Evolutionary conservation across 2,888 invertebrate species (phyloP), one percentile per base, ranked within the genome.

Genomic region (Bibio marci): DNA sequence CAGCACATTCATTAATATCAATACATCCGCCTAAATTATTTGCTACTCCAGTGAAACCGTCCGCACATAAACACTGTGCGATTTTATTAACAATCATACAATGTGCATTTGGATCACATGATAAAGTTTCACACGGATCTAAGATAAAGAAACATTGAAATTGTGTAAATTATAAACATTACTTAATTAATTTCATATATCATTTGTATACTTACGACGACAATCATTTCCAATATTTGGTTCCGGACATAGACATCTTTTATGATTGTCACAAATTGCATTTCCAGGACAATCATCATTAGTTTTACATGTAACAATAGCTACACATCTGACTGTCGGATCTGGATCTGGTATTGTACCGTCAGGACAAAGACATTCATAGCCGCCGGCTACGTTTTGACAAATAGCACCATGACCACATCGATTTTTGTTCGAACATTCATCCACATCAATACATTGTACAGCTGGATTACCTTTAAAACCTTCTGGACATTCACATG

Each of bases 181-280:
- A 43, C 12, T 10, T 5, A 35, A 35, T 13, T 12, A 22, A 25
- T 12, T 28, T 39, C 30, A 40, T 27, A 32, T 14, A 41, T 37
- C 15, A 42, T 35, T n/a, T 10, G n/a, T 12, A 18, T 37, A 70
- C 81, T 75, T 70, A 85, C 85, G 90, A 61, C 88, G 73, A 52
- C 91, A 91, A 53, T 88, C 86, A 50, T 87, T 85, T 49, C 90
- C 91, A 48, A 86, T 68, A 55, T 90, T 90, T 1, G 91, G 91
- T 52, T 86, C 86, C 3, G 88, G 90, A 51, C 91, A 91, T 28
- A 86, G 58, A 55, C 91, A 91, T 50, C 81, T 72, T 42, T 76
- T 73, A 45, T 76, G 73, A 7, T 65, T 55, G 53, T 87, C 82
- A 53, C 91, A 91, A 47, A 87, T 65, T 5, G 88, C 79, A 64